Conservation (phyloP, 2,888 invertebrate species). For the Tachina grossa region DNA sequence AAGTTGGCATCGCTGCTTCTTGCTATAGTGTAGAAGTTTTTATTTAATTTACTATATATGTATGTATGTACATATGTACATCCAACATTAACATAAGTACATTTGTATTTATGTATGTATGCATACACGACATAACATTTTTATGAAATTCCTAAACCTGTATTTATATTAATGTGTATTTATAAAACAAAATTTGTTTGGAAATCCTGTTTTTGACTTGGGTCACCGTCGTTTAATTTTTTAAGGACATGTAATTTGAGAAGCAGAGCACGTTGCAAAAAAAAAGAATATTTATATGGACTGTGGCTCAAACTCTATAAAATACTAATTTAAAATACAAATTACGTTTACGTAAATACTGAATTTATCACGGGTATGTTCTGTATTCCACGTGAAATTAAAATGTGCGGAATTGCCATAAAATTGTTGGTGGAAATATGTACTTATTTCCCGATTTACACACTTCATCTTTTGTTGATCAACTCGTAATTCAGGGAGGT, state of each 20-base stretch:
- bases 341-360: no score
- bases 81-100: not conserved
- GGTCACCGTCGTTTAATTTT: conserved; percentile 29
- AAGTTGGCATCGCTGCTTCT: no score
- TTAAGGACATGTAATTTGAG: conserved; percentile 16
- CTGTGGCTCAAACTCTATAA: not conserved
- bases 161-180: not conserved
- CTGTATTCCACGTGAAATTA: no score
- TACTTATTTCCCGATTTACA: no score
- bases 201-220: conserved; percentile 18
- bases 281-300: not conserved
- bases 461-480: no score
- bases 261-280: not conserved
- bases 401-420: no score
- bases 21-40: not conserved
- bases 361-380: no score
- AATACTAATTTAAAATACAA: no score
- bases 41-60: not conserved
- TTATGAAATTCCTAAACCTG: conserved; percentile 39
- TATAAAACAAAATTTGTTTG: not conserved
- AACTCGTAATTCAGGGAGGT: no score
- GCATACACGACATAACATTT: not conserved
- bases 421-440: no score
- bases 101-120: conserved; percentile 1
- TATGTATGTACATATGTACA: not conserved